These are phyloP conservation scores for Macroglossus sobrinus DNA, from an alignment of 2,113 vertebrate species.

Conservation along the genomic window DNA sequence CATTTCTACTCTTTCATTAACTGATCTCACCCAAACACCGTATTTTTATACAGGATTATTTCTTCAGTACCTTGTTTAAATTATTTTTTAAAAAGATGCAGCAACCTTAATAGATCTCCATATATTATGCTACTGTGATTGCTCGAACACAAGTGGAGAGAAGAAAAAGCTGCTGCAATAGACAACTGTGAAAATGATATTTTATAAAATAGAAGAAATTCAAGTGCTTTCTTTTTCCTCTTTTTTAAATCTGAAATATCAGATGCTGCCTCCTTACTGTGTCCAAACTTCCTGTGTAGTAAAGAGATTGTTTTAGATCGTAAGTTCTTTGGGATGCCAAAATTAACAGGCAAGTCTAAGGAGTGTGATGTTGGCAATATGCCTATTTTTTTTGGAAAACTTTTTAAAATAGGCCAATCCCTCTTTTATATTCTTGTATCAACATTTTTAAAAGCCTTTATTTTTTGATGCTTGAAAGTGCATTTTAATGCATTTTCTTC, in stretches of 20 bases:
- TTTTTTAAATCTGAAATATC: slow-evolving; percentile 9
- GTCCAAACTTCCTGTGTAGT: slow-evolving; percentile 40
- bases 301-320: slow-evolving; percentile 32
- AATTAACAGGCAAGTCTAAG: slow-evolving; percentile 53
- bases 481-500: slow-evolving; percentile 52
- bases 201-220: slow-evolving; percentile 15
- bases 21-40: slow-evolving; percentile 26
- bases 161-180: slow-evolving; percentile 67
- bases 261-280: slow-evolving; percentile 57
- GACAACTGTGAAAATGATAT: slow-evolving; percentile 75
- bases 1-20: slow-evolving; percentile 45
- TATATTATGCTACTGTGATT: slow-evolving; percentile 52
- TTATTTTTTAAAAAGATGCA: slow-evolving; percentile 42
- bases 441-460: slow-evolving; percentile 45
- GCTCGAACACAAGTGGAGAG: slow-evolving; percentile 49
- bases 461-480: slow-evolving; percentile 44
- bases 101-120: slow-evolving; percentile 54
- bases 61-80: slow-evolving; percentile 8
- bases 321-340: slow-evolving; percentile 68
- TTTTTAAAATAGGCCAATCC: slow-evolving; percentile 45
- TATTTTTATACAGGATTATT: slow-evolving; percentile 72
- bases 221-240: slow-evolving; percentile 32
- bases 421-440: slow-evolving; percentile 57
- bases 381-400: neutral
- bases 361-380: slow-evolving; percentile 49